phyloP scores from a whole-genome alignment of 2,888 invertebrate species.

The Synergus gifuensis region DNA sequence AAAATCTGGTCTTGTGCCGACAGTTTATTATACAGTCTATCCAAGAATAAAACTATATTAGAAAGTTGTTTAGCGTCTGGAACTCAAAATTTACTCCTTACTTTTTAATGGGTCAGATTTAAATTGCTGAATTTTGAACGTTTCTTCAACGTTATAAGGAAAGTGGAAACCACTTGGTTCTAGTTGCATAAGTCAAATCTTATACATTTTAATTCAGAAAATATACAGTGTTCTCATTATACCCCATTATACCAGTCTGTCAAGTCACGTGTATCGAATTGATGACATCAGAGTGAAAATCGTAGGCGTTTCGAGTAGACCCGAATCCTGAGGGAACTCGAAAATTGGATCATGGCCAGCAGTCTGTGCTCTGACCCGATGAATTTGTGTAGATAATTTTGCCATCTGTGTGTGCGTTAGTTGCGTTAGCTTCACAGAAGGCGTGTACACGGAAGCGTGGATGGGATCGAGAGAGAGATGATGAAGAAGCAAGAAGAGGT shows the following conservation, averaged over 20 bases:
- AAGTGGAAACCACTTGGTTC: not conserved
- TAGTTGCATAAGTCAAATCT: not conserved
- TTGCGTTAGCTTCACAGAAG: not conserved
- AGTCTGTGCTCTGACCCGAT: constrained; percentile 31
- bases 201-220: not conserved
- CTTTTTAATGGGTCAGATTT: too few relatives aligned
- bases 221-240: not conserved
- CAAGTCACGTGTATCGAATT: constrained; percentile 5
- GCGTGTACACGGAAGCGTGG: constrained; percentile 16
- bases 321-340: constrained; percentile 17
- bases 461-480: not conserved
- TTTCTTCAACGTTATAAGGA: too few relatives aligned
- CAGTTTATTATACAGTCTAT: too few relatives aligned
- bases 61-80: too few relatives aligned
- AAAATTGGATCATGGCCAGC: constrained; percentile 40
- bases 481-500: not conserved
- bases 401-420: constrained; percentile 16
- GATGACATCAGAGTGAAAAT: constrained; percentile 38
- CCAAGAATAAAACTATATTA: too few relatives aligned
- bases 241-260: not conserved
- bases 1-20: too few relatives aligned
- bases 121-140: too few relatives aligned
- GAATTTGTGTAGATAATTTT: constrained; percentile 37
- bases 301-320: constrained; percentile 16
- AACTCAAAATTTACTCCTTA: too few relatives aligned